These are phyloP conservation scores for Pseudomyrmex flavicornis DNA, from an alignment of 1,140 invertebrate species.

Conservation along the genomic window DNA sequence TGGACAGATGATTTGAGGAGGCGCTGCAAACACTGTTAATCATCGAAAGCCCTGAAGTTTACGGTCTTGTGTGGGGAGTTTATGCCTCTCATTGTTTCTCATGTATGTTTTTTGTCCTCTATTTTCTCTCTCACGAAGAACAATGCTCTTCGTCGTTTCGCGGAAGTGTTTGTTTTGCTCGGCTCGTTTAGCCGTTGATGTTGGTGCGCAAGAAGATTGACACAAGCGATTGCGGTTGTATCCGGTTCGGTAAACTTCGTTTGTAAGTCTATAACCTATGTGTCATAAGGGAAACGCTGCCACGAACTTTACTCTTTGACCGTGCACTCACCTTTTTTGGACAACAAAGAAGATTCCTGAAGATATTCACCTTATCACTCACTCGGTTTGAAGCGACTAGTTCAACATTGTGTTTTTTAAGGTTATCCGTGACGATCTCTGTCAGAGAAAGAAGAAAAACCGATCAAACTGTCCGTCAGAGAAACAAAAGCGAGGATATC, in stretches of 20 bases:
- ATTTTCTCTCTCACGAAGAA: background rate
- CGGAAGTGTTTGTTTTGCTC: slow-evolving; percentile 13
- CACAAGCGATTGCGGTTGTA: background rate
- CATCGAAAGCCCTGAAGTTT: too few relatives aligned
- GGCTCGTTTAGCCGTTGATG: slow-evolving; percentile 24
- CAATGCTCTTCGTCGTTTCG: slow-evolving; percentile 12
- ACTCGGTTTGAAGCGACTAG: too few relatives aligned
- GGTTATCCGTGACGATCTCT: background rate
- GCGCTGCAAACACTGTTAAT: too few relatives aligned
- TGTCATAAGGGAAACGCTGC: background rate
- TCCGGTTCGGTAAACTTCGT: background rate
- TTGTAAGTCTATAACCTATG: slow-evolving; percentile 10
- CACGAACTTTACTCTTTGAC: too few relatives aligned
- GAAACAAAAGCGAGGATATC: slow-evolving; percentile 30
- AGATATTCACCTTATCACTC: too few relatives aligned
- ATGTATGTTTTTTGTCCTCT: background rate
- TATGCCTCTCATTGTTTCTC: too few relatives aligned
- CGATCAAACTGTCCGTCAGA: too few relatives aligned
- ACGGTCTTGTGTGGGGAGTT: too few relatives aligned
- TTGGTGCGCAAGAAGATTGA: background rate
- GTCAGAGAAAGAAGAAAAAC: too few relatives aligned
- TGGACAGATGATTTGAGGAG: too few relatives aligned
- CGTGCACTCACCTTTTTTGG: too few relatives aligned
- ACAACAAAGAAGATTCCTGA: too few relatives aligned
- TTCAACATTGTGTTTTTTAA: background rate